Percentiles rank a stretch among this genome's conserved stretches.
These are phyloP conservation scores for Cerceris ruficornis DNA, from an alignment of 2,888 invertebrate genomes.

Conservation along the genomic window DNA sequence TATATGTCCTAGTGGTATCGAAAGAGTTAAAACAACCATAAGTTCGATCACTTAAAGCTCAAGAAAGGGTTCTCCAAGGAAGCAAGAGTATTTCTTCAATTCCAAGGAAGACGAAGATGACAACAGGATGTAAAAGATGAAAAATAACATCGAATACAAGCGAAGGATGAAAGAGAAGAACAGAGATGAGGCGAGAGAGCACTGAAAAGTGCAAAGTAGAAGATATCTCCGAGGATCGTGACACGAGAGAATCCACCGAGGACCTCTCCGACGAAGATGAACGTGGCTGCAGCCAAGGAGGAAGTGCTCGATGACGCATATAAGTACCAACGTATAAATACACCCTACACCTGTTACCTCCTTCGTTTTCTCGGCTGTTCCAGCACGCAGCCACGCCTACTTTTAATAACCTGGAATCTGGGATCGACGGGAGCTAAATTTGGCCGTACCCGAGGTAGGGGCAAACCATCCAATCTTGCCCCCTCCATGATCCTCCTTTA, in stretches of 20 bases:
- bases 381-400: slow-evolving; percentile 71
- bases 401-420: slow-evolving; percentile 81
- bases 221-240: background rate
- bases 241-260: slow-evolving; percentile 5
- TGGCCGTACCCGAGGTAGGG: slow-evolving; percentile 58
- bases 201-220: background rate
- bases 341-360: slow-evolving; percentile 77
- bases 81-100: too few relatives aligned
- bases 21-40: too few relatives aligned
- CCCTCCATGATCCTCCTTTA: slow-evolving; percentile 9
- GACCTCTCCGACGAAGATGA: slow-evolving; percentile 31
- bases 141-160: too few relatives aligned
- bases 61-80: too few relatives aligned
- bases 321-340: slow-evolving; percentile 74
- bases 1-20: too few relatives aligned
- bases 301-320: slow-evolving; percentile 56
- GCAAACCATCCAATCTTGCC: slow-evolving; percentile 34
- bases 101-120: too few relatives aligned
- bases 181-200: too few relatives aligned
- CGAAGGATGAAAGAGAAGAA: too few relatives aligned
- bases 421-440: slow-evolving; percentile 76
- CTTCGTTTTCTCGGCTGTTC: slow-evolving; percentile 65
- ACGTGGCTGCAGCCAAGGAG: slow-evolving; percentile 21
- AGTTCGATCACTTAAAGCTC: too few relatives aligned
- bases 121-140: too few relatives aligned